Conservation (phyloP, 1,140 invertebrate genomes). For the Drosophila ambigua region DNA sequence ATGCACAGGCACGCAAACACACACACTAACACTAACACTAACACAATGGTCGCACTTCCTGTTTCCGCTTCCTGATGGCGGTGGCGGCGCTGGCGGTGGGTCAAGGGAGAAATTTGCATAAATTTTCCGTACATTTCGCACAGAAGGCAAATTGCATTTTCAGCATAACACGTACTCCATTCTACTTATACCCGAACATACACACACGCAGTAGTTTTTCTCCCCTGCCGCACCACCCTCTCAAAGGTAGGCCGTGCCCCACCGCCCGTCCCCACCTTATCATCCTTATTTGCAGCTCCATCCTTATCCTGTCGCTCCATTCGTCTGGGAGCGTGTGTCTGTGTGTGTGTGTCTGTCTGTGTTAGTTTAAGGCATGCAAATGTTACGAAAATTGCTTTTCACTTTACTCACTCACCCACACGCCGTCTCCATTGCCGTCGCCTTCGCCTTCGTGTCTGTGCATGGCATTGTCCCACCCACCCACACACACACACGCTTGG, state of each 20-base stretch:
- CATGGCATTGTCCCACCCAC: constrained; percentile 47
- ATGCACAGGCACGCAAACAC: constrained; percentile 23
- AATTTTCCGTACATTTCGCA: constrained; percentile 81
- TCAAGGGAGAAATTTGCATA: constrained; percentile 78
- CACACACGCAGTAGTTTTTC: constrained; percentile 50
- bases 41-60: constrained; percentile 74
- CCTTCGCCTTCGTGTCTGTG: constrained; percentile 67
- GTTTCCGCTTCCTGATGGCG: constrained; percentile 71
- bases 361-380: constrained; percentile 79
- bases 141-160: constrained; percentile 81
- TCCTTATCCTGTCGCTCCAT: constrained; percentile 27
- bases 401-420: constrained; percentile 25
- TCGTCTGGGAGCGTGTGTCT: constrained; percentile 42
- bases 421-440: background rate
- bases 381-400: constrained; percentile 82
- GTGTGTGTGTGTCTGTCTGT: no score
- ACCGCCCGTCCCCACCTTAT: no score
- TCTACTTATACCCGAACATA: constrained; percentile 56
- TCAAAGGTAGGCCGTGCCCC: constrained; percentile 66
- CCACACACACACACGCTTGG: constrained; percentile 23
- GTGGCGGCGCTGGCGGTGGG: constrained; percentile 23
- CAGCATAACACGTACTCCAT: constrained; percentile 81
- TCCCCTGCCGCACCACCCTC: constrained; percentile 2
- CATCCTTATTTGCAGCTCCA: constrained; percentile 12
- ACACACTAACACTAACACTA: constrained; percentile 3